Evolutionary conservation across 2,113 vertebrate species (phyloP).

Genomic region (Benitochromis conjunctus): DNA sequence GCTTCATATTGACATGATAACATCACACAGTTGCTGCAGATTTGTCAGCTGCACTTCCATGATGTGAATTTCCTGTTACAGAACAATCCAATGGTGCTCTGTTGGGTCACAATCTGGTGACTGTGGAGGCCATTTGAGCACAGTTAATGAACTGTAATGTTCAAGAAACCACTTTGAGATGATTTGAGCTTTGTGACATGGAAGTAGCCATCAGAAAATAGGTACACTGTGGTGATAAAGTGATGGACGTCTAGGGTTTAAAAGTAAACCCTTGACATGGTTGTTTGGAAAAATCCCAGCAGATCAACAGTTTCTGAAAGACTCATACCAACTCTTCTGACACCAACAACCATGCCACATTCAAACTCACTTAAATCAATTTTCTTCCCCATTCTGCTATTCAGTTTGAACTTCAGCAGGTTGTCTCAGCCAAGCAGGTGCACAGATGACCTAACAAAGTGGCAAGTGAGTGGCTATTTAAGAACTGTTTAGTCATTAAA

Average conservation of each 20-base stretch:
- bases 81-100: neutral
- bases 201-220: neutral
- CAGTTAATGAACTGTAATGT: neutral
- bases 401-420: neutral
- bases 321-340: neutral
- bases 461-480: neutral
- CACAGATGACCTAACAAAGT: neutral
- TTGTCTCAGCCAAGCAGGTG: neutral
- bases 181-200: neutral
- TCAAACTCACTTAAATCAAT: neutral
- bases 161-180: neutral
- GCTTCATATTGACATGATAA: neutral
- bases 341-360: neutral
- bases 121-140: neutral
- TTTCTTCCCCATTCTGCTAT: neutral
- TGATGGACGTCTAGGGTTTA: neutral
- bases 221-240: neutral
- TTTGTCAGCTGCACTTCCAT: neutral
- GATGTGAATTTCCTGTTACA: neutral
- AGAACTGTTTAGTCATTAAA: neutral
- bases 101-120: neutral
- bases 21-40: neutral
- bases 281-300: neutral
- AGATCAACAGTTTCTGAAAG: neutral
- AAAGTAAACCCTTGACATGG: neutral